A percentile compares a stretch with the other conserved stretches of the same genome.
Conservation (phyloP, 2,797 vertebrate species). For the Pangasius djambal region DNA sequence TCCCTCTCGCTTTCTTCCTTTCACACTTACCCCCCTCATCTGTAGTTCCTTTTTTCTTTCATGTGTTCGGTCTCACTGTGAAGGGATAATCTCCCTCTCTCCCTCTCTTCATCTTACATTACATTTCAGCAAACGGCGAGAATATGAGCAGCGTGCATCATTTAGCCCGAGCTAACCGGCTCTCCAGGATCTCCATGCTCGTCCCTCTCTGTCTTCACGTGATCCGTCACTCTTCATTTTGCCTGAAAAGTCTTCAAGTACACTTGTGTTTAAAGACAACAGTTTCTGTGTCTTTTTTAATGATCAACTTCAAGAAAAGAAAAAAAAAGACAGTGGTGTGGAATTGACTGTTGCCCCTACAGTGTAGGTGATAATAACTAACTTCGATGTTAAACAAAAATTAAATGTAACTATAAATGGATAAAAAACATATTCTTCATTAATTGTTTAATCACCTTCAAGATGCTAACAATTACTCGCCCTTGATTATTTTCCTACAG, state of each 20-base stretch:
- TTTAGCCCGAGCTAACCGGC: background rate
- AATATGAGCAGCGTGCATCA: background rate
- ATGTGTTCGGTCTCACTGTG: slow-evolving; percentile 30
- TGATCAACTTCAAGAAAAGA: background rate
- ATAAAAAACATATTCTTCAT: background rate
- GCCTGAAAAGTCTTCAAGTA: background rate
- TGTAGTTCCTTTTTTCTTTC: slow-evolving; percentile 40
- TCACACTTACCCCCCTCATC: slow-evolving; percentile 25
- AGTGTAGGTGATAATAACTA: background rate
- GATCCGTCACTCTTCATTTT: background rate
- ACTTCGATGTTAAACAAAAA: background rate
- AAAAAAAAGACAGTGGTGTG: background rate
- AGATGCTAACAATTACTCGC: background rate
- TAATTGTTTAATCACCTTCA: background rate
- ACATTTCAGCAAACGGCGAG: slow-evolving; percentile 2
- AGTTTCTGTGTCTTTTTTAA: background rate
- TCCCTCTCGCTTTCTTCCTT: slow-evolving; percentile 27
- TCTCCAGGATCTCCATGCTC: background rate
- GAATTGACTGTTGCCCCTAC: too few species aligned
- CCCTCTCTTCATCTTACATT: slow-evolving; percentile 7
- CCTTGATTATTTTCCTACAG: background rate
- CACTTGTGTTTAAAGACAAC: background rate
- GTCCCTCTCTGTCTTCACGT: background rate
- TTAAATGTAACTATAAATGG: background rate
- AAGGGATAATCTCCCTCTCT: slow-evolving; percentile 37